Conservation (phyloP, 2,797 vertebrate species). For the Leuciscus waleckii region DNA sequence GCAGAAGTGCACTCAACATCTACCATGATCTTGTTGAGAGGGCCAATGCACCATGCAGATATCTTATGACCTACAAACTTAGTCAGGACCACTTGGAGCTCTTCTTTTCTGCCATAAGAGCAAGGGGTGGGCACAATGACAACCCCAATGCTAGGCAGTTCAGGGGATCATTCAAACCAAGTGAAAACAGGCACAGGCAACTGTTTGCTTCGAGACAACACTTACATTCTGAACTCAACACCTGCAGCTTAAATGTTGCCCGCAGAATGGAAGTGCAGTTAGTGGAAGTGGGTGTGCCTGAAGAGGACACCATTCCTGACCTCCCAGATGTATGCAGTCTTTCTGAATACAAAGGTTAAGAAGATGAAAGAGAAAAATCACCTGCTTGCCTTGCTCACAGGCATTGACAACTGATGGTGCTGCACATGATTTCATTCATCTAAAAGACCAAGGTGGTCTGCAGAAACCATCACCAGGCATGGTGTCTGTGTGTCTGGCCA, state of each 20-base stretch:
- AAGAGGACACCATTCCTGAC: neutral
- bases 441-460: too few species aligned
- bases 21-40: conserved; percentile 35
- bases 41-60: conserved; percentile 27
- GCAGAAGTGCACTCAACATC: conserved; percentile 7
- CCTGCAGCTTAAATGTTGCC: conserved; percentile 34
- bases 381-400: neutral
- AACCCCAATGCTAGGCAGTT: conserved; percentile 27
- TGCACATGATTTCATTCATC: too few species aligned
- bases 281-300: conserved; percentile 12
- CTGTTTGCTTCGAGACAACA: conserved; percentile 38
- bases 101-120: conserved; percentile 42
- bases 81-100: conserved; percentile 54
- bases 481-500: too few species aligned
- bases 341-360: neutral
- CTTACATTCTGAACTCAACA: conserved; percentile 40
- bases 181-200: conserved; percentile 32
- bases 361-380: neutral
- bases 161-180: conserved; percentile 43
- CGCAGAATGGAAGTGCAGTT: conserved; percentile 38
- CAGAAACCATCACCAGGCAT: too few species aligned
- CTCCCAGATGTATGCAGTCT: neutral
- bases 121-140: conserved; percentile 30
- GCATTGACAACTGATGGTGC: neutral
- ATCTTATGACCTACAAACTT: conserved; percentile 47